Percentiles rank a stretch among this genome's conserved stretches.
phyloP scores from a whole-genome alignment of 1,140 invertebrate species.

The Orius insidiosus region DNA sequence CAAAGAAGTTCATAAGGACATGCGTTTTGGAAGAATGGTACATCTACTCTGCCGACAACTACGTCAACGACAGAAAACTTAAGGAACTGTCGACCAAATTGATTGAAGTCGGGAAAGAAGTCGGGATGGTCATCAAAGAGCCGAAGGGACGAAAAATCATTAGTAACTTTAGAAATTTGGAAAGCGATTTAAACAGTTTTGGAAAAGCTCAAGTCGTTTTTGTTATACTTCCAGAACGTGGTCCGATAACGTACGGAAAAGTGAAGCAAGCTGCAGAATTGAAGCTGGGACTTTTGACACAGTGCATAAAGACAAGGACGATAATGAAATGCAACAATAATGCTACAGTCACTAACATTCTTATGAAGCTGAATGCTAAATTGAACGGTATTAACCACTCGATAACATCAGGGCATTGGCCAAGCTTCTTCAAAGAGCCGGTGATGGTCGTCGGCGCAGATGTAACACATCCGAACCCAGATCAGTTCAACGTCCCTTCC shows the following conservation, averaged over 20 bases:
- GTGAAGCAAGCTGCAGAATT: slow-evolving; percentile 63
- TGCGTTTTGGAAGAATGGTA: slow-evolving; percentile 5
- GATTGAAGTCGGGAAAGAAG: neutral
- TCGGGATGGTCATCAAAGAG: slow-evolving; percentile 5
- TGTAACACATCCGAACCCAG: slow-evolving; percentile 70
- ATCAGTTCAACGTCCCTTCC: slow-evolving; percentile 47
- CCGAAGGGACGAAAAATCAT: neutral
- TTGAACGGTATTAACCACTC: slow-evolving; percentile 67
- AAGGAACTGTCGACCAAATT: neutral
- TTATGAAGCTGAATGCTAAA: slow-evolving; percentile 74
- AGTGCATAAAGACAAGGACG: slow-evolving; percentile 55
- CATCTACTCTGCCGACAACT: slow-evolving; percentile 3
- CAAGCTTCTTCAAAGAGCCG: slow-evolving; percentile 23
- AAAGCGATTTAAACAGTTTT: slow-evolving; percentile 4
- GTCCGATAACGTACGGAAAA: slow-evolving; percentile 27
- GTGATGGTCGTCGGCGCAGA: slow-evolving; percentile 69
- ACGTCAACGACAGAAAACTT: neutral
- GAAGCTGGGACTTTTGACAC: slow-evolving; percentile 54
- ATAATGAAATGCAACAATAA: slow-evolving; percentile 25
- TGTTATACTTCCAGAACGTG: slow-evolving; percentile 31
- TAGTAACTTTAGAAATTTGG: neutral
- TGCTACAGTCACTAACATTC: slow-evolving; percentile 45
- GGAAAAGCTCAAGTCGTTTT: slow-evolving; percentile 28
- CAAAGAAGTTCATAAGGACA: slow-evolving; percentile 3
- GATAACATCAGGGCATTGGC: slow-evolving; percentile 14